Base-by-base conservation (phyloP, 2,888 invertebrate species). In the Leucoptera coffeella region DNA sequence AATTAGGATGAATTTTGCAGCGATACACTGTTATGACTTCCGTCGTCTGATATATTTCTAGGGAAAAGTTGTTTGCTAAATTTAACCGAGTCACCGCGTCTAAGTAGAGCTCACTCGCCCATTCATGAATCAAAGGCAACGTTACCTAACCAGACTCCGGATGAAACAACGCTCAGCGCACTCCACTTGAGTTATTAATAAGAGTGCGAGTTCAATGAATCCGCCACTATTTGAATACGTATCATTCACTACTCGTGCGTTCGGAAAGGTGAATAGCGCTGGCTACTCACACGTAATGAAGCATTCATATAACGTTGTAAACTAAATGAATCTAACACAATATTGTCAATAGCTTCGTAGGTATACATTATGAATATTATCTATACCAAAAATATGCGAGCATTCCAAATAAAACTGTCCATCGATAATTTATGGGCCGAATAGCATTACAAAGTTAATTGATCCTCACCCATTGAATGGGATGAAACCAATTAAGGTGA, bases 121-220 rank as follows among this genome's bases (percentile, higher is more conserved):
- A 67, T 69, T 69, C 69, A 69, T 67, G 69, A 69, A 67, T 65
- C 67, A 69, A 64, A 59, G 58, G 56, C 58, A 56, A 41, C 62
- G 49, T 69, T 67, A 65, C 61, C 62, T 64, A 59, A 65, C 65
- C 47, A n/a, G 43, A 39, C 43, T 45, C 41, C 39, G 45, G 49
- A 50, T 52, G 57, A 47, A 50, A 61, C 65, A 60, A 61, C 62
- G 58, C 62, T 56, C 59, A 55, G 37, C 42, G 42, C 17, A 42
- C 50, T 22, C 19, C 27, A 54, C 50, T 48, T 44, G 52, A 51
- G 62, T 64, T 69, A 67, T 67, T 67, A 69, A 64, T 67, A 67
- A 58, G 49, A 56, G 51, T 50, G 41, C 17, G 67, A 58, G 69
- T 67, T 67, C 69, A 67, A 61, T 60, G 69, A 54, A 58, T 59